These are phyloP conservation scores for Thysanoteuthis rhombus DNA, from an alignment of 2,888 invertebrate species.

Conservation along the genomic window DNA sequence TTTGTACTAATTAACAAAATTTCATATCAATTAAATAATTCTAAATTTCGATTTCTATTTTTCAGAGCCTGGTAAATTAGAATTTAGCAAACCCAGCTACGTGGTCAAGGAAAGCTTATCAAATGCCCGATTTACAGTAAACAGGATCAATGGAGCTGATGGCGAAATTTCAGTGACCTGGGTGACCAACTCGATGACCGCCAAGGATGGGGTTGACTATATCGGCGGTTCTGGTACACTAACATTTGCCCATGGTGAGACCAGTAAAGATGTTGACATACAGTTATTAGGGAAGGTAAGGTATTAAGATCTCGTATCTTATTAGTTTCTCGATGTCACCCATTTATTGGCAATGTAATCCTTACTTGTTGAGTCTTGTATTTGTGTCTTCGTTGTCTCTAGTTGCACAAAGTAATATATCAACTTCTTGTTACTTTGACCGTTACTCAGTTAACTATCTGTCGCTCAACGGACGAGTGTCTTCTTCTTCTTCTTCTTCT, in stretches of 20 bases:
- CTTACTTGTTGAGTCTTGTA: too few species aligned
- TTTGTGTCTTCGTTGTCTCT: too few species aligned
- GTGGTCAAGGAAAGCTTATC: conserved; percentile 73
- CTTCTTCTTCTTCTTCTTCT: too few species aligned
- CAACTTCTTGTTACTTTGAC: too few species aligned
- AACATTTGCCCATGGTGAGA: conserved; percentile 68
- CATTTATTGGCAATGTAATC: too few species aligned
- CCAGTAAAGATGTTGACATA: conserved; percentile 71
- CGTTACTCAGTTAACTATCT: too few species aligned
- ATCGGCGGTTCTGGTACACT: conserved; percentile 71
- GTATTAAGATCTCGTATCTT: not conserved
- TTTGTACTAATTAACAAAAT: too few species aligned
- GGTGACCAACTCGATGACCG: conserved; percentile 73
- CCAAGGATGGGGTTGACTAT: conserved; percentile 72
- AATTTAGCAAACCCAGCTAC: conserved; percentile 72
- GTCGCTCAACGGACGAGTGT: too few species aligned
- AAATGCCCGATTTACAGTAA: conserved; percentile 69
- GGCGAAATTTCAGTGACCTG: conserved; percentile 71
- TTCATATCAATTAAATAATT: too few species aligned
- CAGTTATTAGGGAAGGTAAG: conserved; percentile 67
- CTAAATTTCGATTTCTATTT: not conserved
- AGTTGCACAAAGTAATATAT: too few species aligned
- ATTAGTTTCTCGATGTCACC: conserved; percentile 58
- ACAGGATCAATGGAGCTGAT: conserved; percentile 71
- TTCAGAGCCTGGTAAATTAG: conserved; percentile 72